Evolutionary conservation across 2,888 invertebrate genomes (phyloP), one percentile per base, ranked within the genome.

Genomic region (Dynastes maya): DNA sequence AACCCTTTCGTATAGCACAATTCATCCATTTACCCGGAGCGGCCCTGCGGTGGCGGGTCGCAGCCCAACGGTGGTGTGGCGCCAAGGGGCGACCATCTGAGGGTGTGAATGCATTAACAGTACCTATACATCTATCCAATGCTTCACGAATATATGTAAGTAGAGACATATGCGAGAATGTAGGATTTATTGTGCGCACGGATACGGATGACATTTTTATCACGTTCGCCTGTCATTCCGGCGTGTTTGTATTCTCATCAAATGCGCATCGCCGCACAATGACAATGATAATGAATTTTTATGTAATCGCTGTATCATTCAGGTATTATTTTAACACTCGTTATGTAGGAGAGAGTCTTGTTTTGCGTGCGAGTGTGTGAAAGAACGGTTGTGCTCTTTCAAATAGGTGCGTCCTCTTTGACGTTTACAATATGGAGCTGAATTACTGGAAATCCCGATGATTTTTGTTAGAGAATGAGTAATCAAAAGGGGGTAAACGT

Each of bases 91-190:
- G 61, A 61, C 58, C 71, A 71, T 71, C 49, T 74, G 49, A 61
- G 72, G 72, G 72, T 45, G 72, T 74, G 72, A 74, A 74, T 74
- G 72, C 72, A 74, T 74, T 74, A 74, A 74, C 61, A 45, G 72
- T 63, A 49, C 72, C 49, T 51, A 68, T 51, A 49, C 61, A 45
- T 61, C 49, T 51, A 68, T 51, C 51, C 45, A 45, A 45, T 40
- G 27, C 27, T 51, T 40, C 45, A 4, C 5, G 45, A 29, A 37
- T 49, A 49, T 58, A 49, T 63, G 27, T 9, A 55, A 16, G 8
- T 22, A n/a, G 2, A 63, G 9, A 32, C 29, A 40, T 71, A 37
- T 53, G 70, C 58, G 55, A 49, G 58, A 22, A 45, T 61, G 72
- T 55, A 13, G 37, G 61, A 74, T 74, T 45, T 74, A 74, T 61